Evolutionary conservation across 2,797 vertebrate species (phyloP).

Genomic region (Lepus oiostolus): DNA sequence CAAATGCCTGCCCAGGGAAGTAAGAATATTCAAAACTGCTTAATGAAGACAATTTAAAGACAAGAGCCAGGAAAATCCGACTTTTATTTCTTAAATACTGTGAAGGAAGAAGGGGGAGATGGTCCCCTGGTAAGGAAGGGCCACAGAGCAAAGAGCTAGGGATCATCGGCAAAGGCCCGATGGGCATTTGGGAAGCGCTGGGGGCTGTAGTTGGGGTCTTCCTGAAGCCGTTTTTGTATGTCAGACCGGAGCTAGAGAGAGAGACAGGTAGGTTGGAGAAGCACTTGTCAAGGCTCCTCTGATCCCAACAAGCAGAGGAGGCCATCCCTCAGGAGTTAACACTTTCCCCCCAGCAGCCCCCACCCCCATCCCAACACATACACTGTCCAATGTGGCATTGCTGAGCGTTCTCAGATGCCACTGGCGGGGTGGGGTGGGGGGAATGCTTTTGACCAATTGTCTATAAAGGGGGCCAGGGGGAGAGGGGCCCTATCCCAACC

Average conservation of each 20-base stretch:
- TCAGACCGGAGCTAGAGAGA: slow-evolving; percentile 92
- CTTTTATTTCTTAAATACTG: slow-evolving; percentile 87
- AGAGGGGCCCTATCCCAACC: slow-evolving; percentile 57
- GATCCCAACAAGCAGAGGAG: slow-evolving; percentile 26
- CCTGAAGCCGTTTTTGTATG: slow-evolving; percentile 93
- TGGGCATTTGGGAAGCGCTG: slow-evolving; percentile 95
- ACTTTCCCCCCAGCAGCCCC: slow-evolving; percentile 56
- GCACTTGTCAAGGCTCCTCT: neutral
- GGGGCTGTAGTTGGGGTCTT: slow-evolving; percentile 93
- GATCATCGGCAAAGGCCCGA: slow-evolving; percentile 93
- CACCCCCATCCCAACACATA: too few relatives aligned
- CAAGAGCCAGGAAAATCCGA: slow-evolving; percentile 84
- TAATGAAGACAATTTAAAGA: slow-evolving; percentile 31
- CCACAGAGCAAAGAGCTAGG: slow-evolving; percentile 84
- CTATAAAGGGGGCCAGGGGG: slow-evolving; percentile 12
- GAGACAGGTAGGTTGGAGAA: neutral
- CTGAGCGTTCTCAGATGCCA: slow-evolving; percentile 67
- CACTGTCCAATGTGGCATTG: neutral
- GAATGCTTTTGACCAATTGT: slow-evolving; percentile 22
- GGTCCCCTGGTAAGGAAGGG: slow-evolving; percentile 68
- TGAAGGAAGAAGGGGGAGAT: slow-evolving; percentile 68
- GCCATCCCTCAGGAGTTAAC: slow-evolving; percentile 56
- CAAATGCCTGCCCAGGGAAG: too few relatives aligned
- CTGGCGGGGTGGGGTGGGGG: neutral
- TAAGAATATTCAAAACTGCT: neutral